Conservation (phyloP, 1,140 invertebrate genomes). For the Arion vulgaris region DNA sequence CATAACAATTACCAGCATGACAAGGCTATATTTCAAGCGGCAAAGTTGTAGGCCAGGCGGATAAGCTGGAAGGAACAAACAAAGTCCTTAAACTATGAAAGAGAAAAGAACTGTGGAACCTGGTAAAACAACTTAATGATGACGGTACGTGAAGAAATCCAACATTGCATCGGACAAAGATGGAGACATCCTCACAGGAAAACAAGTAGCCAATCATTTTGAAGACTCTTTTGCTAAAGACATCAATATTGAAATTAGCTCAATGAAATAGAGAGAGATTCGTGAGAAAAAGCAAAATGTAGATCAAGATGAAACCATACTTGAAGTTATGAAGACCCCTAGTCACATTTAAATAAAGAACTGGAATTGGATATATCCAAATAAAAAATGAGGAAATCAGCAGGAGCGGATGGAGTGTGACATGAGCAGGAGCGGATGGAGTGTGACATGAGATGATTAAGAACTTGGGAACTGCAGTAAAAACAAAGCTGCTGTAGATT, state of each 20-base stretch:
- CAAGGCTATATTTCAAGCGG: neutral
- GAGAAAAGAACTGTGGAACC: neutral
- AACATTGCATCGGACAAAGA: neutral
- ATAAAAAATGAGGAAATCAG: neutral
- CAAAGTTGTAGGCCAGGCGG: neutral
- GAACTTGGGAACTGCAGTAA: neutral
- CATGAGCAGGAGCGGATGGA: neutral
- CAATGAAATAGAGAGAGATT: neutral
- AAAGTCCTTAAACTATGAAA: neutral
- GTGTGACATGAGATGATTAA: neutral
- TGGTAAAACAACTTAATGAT: neutral
- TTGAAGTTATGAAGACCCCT: neutral
- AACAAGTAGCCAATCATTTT: neutral
- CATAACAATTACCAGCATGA: neutral
- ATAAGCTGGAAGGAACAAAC: neutral
- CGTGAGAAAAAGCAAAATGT: neutral
- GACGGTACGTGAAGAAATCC: neutral
- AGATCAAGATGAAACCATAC: neutral
- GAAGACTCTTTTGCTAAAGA: neutral
- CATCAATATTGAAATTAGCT: neutral
- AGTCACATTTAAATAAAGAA: neutral
- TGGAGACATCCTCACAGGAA: neutral
- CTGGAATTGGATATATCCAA: neutral
- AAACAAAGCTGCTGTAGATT: neutral
- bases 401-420: neutral